Conservation (phyloP, 2,797 vertebrate species). For the Lutjanus argentimaculatus region DNA sequence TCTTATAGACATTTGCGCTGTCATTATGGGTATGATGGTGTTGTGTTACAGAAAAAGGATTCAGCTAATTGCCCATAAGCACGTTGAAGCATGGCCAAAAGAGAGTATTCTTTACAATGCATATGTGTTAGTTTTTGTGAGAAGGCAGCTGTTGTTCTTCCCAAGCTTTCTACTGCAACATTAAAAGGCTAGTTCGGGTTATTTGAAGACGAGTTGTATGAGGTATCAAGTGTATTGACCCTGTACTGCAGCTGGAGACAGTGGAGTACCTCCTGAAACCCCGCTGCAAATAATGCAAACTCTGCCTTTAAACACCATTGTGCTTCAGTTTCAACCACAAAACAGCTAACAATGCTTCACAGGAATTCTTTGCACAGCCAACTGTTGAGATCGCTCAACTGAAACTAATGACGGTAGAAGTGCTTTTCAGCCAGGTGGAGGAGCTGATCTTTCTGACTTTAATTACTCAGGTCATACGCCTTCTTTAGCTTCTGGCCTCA, state of each 20-base stretch:
- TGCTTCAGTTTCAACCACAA: slow-evolving; percentile 23
- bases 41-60: not conserved
- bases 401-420: slow-evolving; percentile 26
- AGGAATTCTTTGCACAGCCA: not conserved
- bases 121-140: not conserved
- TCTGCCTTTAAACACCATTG: not conserved
- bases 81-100: not conserved
- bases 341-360: not conserved
- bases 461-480: slow-evolving; percentile 8
- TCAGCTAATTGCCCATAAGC: not conserved
- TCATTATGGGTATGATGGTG: slow-evolving; percentile 9
- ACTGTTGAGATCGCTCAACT: slow-evolving; percentile 3
- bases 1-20: too few species aligned
- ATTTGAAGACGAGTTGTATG: too few species aligned
- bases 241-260: too few species aligned
- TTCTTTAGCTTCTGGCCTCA: slow-evolving; percentile 11
- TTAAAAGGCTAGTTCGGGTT: not conserved
- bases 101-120: not conserved
- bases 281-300: too few species aligned
- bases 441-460: slow-evolving; percentile 20
- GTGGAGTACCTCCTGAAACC: too few species aligned
- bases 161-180: not conserved
- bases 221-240: too few species aligned
- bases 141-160: not conserved
- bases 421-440: slow-evolving; percentile 25